Conservation (phyloP, 2,888 invertebrate genomes). For the Phoronis australis region DNA sequence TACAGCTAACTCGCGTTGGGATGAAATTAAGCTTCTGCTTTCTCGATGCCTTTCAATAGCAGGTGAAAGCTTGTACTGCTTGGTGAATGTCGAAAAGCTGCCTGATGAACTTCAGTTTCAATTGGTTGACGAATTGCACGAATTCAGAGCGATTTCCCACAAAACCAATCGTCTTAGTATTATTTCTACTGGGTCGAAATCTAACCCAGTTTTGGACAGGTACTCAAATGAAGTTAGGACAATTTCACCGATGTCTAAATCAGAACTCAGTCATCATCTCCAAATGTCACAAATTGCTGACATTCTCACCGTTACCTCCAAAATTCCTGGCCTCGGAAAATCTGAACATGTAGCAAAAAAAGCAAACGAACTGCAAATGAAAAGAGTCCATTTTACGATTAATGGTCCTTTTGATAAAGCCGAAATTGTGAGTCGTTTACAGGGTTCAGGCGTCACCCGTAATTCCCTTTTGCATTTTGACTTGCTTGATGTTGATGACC, state of each 20-base stretch:
- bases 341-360: constrained; percentile 1
- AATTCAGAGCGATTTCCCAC: constrained; percentile 6
- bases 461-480: constrained; percentile 22
- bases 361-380: constrained; percentile 2
- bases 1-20: constrained; percentile 17
- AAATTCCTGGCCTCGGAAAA: constrained; percentile 7
- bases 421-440: constrained; percentile 13
- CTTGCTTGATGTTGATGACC: constrained; percentile 16
- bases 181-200: constrained; percentile 20
- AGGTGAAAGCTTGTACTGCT: constrained; percentile 13
- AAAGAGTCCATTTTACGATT: constrained; percentile 17
- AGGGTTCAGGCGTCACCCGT: constrained; percentile 7
- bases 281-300: constrained; percentile 3
- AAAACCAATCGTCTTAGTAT: constrained; percentile 11
- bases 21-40: constrained; percentile 20
- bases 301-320: constrained; percentile 3
- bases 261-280: constrained; percentile 1
- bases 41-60: constrained; percentile 7
- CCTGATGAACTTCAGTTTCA: constrained; percentile 19
- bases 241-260: constrained; percentile 3
- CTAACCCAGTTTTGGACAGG: constrained; percentile 19
- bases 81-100: constrained; percentile 23
- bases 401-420: constrained; percentile 18
- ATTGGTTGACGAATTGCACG: constrained; percentile 16
- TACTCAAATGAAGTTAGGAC: constrained; percentile 6